Percentiles rank a stretch among this genome's conserved stretches.
phyloP scores from a whole-genome alignment of 1,140 invertebrate genomes.

The Lepidurus arcticus region DNA sequence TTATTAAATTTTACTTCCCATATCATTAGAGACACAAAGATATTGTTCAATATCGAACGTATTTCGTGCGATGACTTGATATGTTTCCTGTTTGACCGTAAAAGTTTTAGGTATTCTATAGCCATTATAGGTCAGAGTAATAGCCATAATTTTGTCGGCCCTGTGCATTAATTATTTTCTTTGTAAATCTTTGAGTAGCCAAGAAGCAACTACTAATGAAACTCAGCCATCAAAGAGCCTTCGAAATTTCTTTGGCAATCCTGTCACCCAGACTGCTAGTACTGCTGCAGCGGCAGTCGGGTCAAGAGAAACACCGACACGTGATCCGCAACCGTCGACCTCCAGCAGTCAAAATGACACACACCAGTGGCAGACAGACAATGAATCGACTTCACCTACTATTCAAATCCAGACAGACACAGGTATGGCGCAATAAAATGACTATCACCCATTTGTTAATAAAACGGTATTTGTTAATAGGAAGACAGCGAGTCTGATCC shows the following conservation, averaged over 20 bases:
- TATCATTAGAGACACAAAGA: constrained; percentile 1
- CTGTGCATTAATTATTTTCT: neutral
- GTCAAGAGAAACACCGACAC: neutral
- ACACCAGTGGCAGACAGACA: neutral
- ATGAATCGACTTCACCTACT: neutral
- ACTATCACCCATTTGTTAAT: neutral
- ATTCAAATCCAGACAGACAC: neutral
- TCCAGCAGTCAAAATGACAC: neutral
- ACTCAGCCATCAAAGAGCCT: neutral
- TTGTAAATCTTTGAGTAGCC: neutral
- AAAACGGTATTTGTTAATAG: too few species aligned
- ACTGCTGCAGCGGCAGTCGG: neutral
- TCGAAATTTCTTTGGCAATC: neutral
- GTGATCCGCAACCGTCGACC: neutral
- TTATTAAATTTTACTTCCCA: neutral
- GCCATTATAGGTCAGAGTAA: neutral
- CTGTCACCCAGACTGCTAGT: neutral
- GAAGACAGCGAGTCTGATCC: too few species aligned
- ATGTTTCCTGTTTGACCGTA: neutral
- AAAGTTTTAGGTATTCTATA: neutral
- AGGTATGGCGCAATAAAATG: neutral
- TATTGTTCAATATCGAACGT: neutral
- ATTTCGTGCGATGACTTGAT: neutral
- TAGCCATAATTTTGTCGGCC: neutral
- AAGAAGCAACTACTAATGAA: neutral